Conservation (phyloP, 2,797 vertebrate species). For the Lycodopsis pacificus region DNA sequence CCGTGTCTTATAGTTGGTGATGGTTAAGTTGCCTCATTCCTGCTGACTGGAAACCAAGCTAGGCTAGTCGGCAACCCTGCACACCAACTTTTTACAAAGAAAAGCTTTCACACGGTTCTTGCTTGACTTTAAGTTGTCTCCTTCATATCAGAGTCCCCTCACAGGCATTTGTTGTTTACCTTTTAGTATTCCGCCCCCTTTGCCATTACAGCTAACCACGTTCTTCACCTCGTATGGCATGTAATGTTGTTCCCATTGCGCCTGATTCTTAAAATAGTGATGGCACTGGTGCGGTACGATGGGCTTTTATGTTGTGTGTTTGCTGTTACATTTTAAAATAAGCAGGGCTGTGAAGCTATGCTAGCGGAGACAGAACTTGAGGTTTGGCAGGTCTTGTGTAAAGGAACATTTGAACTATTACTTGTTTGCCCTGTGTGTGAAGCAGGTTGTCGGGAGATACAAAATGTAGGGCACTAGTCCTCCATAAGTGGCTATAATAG, state of each 20-base stretch:
- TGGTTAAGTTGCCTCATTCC: conserved; percentile 6
- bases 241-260: not conserved
- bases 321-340: not conserved
- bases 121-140: not conserved
- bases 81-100: not conserved
- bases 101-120: not conserved
- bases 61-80: not conserved
- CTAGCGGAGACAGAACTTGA: conserved; percentile 1
- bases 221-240: not conserved
- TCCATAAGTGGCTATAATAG: conserved; percentile 79
- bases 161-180: not conserved
- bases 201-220: not conserved
- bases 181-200: not conserved
- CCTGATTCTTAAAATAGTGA: not conserved
- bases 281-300: not conserved
- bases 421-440: conserved; percentile 31
- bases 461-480: conserved; percentile 69
- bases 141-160: not conserved
- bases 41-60: not conserved
- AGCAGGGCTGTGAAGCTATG: not conserved
- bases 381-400: not conserved
- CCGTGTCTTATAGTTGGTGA: not conserved
- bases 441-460: conserved; percentile 68
- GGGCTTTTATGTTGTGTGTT: not conserved
- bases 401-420: conserved; percentile 36